Conservation (phyloP, 2,797 vertebrate genomes). For the Nasua narica region DNA sequence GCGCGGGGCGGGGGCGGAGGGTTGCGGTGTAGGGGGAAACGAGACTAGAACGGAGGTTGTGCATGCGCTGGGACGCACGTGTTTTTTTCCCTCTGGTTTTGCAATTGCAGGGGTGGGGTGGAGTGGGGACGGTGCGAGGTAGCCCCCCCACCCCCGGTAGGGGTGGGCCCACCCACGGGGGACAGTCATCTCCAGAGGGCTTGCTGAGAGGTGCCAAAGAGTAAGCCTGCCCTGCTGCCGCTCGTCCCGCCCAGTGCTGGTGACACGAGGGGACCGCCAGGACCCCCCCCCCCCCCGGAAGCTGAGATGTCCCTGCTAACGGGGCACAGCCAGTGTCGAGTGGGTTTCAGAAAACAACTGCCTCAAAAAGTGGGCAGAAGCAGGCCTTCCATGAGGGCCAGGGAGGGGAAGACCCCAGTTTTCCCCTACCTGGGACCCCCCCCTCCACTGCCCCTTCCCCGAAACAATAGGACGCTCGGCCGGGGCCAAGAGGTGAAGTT, state of each 20-base stretch:
- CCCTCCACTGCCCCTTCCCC: neutral
- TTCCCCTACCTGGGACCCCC: fast-evolving
- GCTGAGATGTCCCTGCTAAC: neutral
- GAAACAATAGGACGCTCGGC: constrained; percentile 67
- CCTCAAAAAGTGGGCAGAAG: neutral
- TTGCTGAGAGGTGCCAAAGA: neutral
- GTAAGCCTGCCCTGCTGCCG: fast-evolving
- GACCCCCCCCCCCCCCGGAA: neutral
- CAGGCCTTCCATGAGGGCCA: fast-evolving
- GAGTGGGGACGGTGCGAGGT: neutral
- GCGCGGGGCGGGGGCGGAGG: neutral
- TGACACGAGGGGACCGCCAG: neutral
- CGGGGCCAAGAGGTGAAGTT: constrained; percentile 81
- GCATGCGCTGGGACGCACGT: fast-evolving
- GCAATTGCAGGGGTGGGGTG: neutral
- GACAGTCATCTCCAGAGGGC: neutral
- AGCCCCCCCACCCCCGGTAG: neutral
- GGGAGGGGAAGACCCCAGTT: neutral
- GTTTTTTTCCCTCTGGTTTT: neutral
- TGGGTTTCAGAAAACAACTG: fast-evolving
- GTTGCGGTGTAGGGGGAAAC: neutral
- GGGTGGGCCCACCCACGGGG: neutral
- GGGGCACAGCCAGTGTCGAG: fast-evolving
- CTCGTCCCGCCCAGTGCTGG: neutral
- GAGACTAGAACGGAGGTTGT: neutral